A percentile compares a stretch with the other conserved stretches of the same genome.
Evolutionary conservation across 2,888 invertebrate species (phyloP).

Genomic region (Lepeophtheirus nordmannii): DNA sequence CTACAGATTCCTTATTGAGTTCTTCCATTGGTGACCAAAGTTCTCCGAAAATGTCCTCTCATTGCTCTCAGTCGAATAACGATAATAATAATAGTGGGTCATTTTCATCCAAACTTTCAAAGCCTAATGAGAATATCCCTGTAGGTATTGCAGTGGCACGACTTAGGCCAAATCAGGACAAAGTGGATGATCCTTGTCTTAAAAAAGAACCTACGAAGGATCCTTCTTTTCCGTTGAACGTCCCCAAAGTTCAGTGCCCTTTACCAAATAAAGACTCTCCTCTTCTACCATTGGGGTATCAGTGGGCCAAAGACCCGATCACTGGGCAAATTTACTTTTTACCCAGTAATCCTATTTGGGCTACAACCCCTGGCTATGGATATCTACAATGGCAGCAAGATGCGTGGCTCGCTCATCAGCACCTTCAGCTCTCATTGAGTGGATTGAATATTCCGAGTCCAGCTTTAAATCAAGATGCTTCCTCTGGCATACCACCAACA

Average conservation of each 20-base stretch:
- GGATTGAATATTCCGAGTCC: no score
- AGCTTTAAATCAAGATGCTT: background rate
- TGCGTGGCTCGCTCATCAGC: no score
- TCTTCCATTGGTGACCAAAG: background rate
- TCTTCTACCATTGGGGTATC: conserved; percentile 54
- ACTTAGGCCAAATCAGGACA: background rate
- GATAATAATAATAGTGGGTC: background rate
- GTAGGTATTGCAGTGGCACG: background rate
- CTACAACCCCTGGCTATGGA: background rate
- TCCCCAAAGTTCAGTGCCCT: background rate
- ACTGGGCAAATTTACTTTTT: conserved; percentile 65
- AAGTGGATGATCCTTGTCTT: background rate
- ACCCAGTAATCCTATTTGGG: conserved; percentile 41
- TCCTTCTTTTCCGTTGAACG: background rate
- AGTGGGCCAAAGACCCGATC: conserved; percentile 67
- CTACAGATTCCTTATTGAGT: no score
- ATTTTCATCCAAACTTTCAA: background rate
- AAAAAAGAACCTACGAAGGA: background rate
- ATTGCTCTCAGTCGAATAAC: no score
- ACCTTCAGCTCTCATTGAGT: no score
- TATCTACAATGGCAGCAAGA: background rate
- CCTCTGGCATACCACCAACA: background rate
- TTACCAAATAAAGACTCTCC: background rate
- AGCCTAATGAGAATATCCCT: background rate
- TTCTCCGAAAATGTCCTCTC: background rate